These are phyloP conservation scores for Thaumetopoea pityocampa DNA, from an alignment of 1,140 invertebrate species.

Conservation along the genomic window DNA sequence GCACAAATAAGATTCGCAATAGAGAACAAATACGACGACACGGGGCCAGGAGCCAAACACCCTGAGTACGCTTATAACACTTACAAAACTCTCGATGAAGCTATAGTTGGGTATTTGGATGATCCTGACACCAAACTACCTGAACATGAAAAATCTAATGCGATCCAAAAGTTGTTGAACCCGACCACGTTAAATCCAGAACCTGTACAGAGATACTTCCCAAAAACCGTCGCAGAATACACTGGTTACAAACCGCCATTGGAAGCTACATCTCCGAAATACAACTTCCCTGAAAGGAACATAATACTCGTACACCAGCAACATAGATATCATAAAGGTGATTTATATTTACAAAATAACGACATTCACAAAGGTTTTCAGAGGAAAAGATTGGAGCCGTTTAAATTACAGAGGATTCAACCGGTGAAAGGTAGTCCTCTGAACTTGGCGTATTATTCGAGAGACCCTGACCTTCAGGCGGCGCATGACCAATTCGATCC, in stretches of 20 bases:
- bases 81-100: conserved; percentile 55
- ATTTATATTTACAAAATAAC: conserved; percentile 9
- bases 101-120: conserved; percentile 47
- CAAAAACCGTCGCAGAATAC: conserved; percentile 35
- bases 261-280: neutral
- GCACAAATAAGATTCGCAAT: conserved; percentile 60
- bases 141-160: conserved; percentile 37
- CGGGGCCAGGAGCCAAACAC: conserved; percentile 59
- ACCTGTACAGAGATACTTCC: conserved; percentile 20
- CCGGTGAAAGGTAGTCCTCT: conserved; percentile 25
- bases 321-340: neutral
- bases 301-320: neutral
- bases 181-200: conserved; percentile 6
- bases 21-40: conserved; percentile 71
- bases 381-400: conserved; percentile 16
- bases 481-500: conserved; percentile 26
- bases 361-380: conserved; percentile 4
- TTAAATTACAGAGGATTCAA: conserved; percentile 28
- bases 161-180: conserved; percentile 19
- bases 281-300: conserved; percentile 3
- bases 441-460: conserved; percentile 31
- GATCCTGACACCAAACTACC: conserved; percentile 60
- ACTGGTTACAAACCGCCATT: conserved; percentile 27
- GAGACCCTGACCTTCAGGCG: conserved; percentile 15
- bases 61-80: conserved; percentile 53